Evolutionary conservation across 2,113 vertebrate species (phyloP), one percentile per base, ranked within the genome.

Genomic region (Petromus typicus): DNA sequence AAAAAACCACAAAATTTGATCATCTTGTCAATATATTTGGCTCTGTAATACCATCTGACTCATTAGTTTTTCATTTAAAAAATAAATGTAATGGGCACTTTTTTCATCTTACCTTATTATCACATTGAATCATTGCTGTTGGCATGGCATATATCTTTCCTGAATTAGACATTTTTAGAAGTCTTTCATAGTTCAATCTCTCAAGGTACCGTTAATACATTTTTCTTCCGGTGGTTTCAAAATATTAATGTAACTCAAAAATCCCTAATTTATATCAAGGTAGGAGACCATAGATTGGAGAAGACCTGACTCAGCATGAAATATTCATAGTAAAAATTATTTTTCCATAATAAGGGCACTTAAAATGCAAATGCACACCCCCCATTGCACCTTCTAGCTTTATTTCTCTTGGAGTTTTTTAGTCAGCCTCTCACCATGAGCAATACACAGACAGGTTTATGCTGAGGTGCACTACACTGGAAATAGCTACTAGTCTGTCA

Each of bases 261-360:
- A 57, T 86, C 88, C 45, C 63, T 92, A 86, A 88, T 93, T 96
- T 93, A 63, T 83, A 95, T 96, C 66, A 8, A 93, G 20, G 83
- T 88, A 86, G 73, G 81, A 90, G 69, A 85, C 69, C 59, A 92
- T 71, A 59, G 51, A 79, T 92, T 88, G 71, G 78, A 92, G 96
- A 85, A 85, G 78, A 34, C 63, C 12, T 94, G 73, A 93, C 81
- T 89, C 64, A 82, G 73, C 27, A 73, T 90, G 80, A 89, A 45
- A 48, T 96, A 78, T 92, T 93, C 94, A 54, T 13, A 75, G 23
- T 88, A 89, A 81, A 94, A 95, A 81, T 83, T 89, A 84, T 61
- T 95, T 95, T 78, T 30, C 43, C 66, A 51, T 93, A 83, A 61
- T 89, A 91, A 82, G 2, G 69, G 22, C 81, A 61, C 43, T 76